phyloP scores from a whole-genome alignment of 2,888 invertebrate genomes.

The Tethea ocularis region DNA sequence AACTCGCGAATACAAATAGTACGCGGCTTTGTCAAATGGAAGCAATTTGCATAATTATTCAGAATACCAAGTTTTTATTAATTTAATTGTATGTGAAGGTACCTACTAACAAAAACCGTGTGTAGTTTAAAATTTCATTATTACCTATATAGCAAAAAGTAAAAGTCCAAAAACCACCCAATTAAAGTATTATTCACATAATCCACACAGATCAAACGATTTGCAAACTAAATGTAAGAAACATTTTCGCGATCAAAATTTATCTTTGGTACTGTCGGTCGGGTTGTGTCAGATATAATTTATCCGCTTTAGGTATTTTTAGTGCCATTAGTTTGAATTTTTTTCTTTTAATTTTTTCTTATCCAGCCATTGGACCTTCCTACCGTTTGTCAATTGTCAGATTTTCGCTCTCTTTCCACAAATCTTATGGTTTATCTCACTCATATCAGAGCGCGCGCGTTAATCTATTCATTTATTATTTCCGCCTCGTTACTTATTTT shows the following conservation, averaged over 20 bases:
- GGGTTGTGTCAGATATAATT: not conserved
- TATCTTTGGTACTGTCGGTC: not conserved
- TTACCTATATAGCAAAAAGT: too few species aligned
- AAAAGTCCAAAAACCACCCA: too few species aligned
- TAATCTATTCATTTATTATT: not conserved
- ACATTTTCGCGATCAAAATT: not conserved
- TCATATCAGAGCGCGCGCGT: not conserved
- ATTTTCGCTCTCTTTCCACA: slow-evolving; percentile 4
- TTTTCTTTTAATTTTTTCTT: not conserved
- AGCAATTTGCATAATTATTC: too few species aligned
- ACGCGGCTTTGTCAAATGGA: too few species aligned
- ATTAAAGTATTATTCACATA: not conserved
- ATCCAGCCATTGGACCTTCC: not conserved
- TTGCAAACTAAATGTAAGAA: not conserved
- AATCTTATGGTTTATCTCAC: not conserved
- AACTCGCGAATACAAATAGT: too few species aligned
- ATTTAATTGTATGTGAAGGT: too few species aligned
- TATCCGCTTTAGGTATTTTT: not conserved
- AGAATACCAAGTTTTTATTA: too few species aligned
- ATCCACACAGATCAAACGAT: not conserved
- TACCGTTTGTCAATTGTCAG: slow-evolving; percentile 1
- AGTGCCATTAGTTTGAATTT: not conserved
- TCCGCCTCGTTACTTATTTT: not conserved
- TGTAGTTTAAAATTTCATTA: not conserved
- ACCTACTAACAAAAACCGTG: too few species aligned